These are phyloP conservation scores for Eristalis tenax DNA, from an alignment of 2,888 invertebrate genomes.

Conservation along the genomic window DNA sequence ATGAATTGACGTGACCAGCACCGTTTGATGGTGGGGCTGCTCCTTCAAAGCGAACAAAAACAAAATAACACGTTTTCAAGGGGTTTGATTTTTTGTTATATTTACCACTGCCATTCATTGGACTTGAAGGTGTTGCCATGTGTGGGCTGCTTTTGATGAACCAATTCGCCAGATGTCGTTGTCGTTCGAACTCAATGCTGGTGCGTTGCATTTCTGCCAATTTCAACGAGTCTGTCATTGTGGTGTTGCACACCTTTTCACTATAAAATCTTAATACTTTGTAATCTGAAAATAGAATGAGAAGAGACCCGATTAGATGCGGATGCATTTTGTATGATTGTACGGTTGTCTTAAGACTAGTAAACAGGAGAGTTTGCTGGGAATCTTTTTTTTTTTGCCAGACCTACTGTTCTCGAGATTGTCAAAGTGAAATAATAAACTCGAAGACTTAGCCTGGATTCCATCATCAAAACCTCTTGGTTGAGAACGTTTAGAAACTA, in stretches of 20 bases:
- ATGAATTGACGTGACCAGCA: conserved; percentile 72
- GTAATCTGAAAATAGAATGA: conserved; percentile 43
- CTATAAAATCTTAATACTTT: conserved; percentile 64
- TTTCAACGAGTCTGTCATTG: conserved; percentile 79
- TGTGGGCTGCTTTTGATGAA: conserved; percentile 81
- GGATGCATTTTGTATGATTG: conserved; percentile 15
- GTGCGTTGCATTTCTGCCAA: conserved; percentile 81
- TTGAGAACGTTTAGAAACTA: too few relatives aligned
- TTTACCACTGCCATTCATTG: conserved; percentile 71
- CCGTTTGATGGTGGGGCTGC: conserved; percentile 61
- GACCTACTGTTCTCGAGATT: too few relatives aligned
- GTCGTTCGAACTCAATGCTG: conserved; percentile 81
- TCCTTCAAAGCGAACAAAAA: neutral
- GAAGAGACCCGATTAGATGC: neutral
- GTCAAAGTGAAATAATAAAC: too few relatives aligned
- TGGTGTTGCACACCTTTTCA: conserved; percentile 51
- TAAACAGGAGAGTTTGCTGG: too few relatives aligned
- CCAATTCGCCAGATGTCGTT: conserved; percentile 82
- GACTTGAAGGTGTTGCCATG: conserved; percentile 79
- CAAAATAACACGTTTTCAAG: neutral
- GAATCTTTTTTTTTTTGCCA: too few relatives aligned
- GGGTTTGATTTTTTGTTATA: neutral
- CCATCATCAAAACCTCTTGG: too few relatives aligned
- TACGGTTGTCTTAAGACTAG: too few relatives aligned
- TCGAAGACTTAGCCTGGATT: too few relatives aligned